A percentile compares a stretch with the other conserved stretches of the same genome.
Evolutionary conservation across 2,113 vertebrate genomes (phyloP).

Genomic region (Atlantisia rogersi): DNA sequence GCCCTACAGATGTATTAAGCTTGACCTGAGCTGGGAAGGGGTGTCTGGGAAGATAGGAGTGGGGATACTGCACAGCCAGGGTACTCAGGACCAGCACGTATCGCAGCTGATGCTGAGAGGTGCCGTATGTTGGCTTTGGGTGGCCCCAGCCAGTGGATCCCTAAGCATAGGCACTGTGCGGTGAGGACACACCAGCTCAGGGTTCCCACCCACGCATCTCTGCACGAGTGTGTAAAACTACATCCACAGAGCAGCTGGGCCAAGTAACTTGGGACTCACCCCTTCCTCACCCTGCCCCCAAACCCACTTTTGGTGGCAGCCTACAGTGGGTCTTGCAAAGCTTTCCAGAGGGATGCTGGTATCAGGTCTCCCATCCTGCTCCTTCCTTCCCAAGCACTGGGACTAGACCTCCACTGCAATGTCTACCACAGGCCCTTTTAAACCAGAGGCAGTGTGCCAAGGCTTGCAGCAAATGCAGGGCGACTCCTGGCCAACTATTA

Average conservation of each 20-base stretch:
- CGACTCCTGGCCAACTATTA: not conserved
- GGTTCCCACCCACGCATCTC: not conserved
- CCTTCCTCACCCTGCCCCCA: not conserved
- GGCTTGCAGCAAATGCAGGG: slow-evolving; percentile 1
- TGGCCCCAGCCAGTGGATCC: not conserved
- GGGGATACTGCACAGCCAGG: not conserved
- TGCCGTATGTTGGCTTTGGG: not conserved
- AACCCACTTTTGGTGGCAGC: not conserved
- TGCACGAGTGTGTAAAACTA: not conserved
- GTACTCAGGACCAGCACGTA: fast-evolving
- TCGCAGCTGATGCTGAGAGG: not conserved
- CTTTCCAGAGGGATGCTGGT: not conserved
- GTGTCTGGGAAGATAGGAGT: not conserved
- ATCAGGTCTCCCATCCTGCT: not conserved
- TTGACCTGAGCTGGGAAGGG: not conserved
- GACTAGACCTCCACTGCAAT: not conserved
- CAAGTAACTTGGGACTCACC: not conserved
- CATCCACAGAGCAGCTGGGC: not conserved
- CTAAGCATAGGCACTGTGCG: not conserved
- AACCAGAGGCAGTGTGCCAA: not conserved
- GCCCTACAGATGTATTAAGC: not conserved
- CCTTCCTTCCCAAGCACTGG: not conserved
- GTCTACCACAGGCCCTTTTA: not conserved
- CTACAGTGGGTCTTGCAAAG: not conserved
- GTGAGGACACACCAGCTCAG: not conserved